Evolutionary conservation across 2,113 vertebrate species (phyloP).

Genomic region (Trogon melanurus): DNA sequence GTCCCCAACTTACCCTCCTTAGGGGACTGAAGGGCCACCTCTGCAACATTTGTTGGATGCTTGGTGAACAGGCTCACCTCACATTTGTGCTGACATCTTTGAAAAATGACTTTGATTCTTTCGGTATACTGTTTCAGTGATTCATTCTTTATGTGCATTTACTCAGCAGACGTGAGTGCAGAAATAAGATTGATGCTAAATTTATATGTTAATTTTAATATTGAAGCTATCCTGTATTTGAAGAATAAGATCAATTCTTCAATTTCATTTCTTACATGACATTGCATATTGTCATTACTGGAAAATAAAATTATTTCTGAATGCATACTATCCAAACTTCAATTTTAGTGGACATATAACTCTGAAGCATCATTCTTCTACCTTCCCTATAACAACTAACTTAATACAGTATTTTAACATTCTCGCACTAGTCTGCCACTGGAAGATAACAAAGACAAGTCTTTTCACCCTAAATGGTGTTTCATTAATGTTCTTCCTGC

Average conservation of each 20-base stretch:
- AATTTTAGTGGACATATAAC: conserved; percentile 64
- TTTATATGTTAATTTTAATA: conserved; percentile 86
- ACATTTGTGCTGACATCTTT: conserved; percentile 62
- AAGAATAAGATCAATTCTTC: conserved; percentile 79
- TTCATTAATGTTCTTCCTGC: neutral
- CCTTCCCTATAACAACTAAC: conserved; percentile 5
- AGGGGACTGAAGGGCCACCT: neutral
- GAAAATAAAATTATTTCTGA: conserved; percentile 75
- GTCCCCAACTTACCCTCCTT: neutral
- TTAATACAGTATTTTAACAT: conserved; percentile 21
- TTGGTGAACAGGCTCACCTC: conserved; percentile 62
- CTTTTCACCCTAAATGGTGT: neutral
- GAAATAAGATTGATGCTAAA: conserved; percentile 80
- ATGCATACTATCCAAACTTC: conserved; percentile 71
- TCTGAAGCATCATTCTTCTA: conserved; percentile 37
- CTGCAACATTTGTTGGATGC: conserved; percentile 64
- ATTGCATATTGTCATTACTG: conserved; percentile 72
- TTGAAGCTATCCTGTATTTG: conserved; percentile 77
- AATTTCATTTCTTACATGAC: conserved; percentile 78
- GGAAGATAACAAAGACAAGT: neutral
- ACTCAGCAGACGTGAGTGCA: conserved; percentile 64
- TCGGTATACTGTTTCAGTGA: conserved; percentile 72
- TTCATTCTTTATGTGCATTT: conserved; percentile 78
- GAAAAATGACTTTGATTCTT: conserved; percentile 75
- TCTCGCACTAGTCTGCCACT: neutral